Evolutionary conservation across 2,888 invertebrate species (phyloP), one percentile per base, ranked within the genome.

Genomic region (Camptogramma bilineatum): DNA sequence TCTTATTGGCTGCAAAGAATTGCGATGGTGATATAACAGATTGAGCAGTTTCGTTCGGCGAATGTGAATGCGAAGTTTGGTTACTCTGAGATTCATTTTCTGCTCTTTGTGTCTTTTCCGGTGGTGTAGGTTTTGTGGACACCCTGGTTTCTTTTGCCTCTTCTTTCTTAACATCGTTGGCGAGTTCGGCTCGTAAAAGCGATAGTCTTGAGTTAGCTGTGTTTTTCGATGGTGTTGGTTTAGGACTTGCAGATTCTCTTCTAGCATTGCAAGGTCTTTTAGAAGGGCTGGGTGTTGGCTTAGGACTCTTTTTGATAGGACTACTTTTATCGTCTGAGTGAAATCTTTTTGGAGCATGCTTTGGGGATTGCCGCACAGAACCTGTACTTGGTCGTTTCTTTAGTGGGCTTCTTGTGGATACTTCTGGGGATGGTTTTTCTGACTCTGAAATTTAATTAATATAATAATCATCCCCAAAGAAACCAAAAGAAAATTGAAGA

Each of bases 1-100:
- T 91, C 81, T 91, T 93, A 62, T 90, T 93, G 1, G 91, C 93
- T 0, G 91, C 85, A 63, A 91, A 85, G 71, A 93, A 93, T 63
- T 92, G 93, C 39, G 93, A 91, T 0, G 91, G 90, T 4, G 91
- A 90, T 18, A 88, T 84, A 4, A 81, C 80, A 0, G 90, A 87
- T 19, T 88, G 87, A 9, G 86, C 68, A 24, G 84, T 90, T 21
- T 91, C 92, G 66, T 80, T 86, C 0, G 89, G 90, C 0, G 91
- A 90, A 24, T 87, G 88, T 0, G 74, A 72, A 13, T 76, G 16
- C 8, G 19, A 8, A 39, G 13, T 39, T 3, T 39, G 34, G 4
- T 13, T 39, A 3, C 34, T 39, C 13, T 69, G 67, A 21, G 66
- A 58, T 21, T 74, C 72, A 50, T 64, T 72, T 60, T 81, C 85